Evolutionary conservation across 2,797 vertebrate species (phyloP), one percentile per base, ranked within the genome.

Genomic region (Jordanella pulchra): DNA sequence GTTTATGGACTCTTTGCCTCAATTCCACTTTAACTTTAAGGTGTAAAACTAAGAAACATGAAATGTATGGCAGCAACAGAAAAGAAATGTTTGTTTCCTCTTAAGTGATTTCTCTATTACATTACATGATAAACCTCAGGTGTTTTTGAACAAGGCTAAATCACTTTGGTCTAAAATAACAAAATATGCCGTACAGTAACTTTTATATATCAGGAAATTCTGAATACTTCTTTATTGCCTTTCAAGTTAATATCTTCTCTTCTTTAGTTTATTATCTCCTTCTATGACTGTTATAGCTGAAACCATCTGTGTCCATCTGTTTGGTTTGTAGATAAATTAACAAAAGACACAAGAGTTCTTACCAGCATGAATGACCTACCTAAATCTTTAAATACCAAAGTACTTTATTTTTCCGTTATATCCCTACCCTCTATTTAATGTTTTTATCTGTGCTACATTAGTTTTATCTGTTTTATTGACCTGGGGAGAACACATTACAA

Each of bases 261-360:
- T 66, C 69, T 64, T 79, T 66, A 78, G 73, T 79, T 84, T 51
- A 73, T 45, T 58, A 1, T 54, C 45, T 81, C 55, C 42, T 55
- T 78, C 45, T 65, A 51, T 58, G 72, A 11, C 69, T 28, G 45
- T 71, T 72, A 54, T 77, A 72, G 71, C 69, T 32, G 70, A 67
- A 48, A 80, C 74, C 64, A 68, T 78, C 69, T 53, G 65, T 69
- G 77, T 84, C 75, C 73, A 69, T 82, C 69, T 80, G 73, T 87
- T 87, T 87, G 74, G 82, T 82, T 88, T 84, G 77, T 60, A 79
- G 79, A 86, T 80, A 65, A 85, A 80, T 84, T 64, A 84, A 53
- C 12, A 25, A 25, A 27, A 11, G 78, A 78, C 81, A 77, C 83
- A 72, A 68, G 81, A 83, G 77, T 21, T 9, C 69, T 69, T 67